A percentile compares a stretch with the other conserved stretches of the same genome.
phyloP scores from a whole-genome alignment of 2,888 invertebrate genomes.

The Lapara coniferarum region DNA sequence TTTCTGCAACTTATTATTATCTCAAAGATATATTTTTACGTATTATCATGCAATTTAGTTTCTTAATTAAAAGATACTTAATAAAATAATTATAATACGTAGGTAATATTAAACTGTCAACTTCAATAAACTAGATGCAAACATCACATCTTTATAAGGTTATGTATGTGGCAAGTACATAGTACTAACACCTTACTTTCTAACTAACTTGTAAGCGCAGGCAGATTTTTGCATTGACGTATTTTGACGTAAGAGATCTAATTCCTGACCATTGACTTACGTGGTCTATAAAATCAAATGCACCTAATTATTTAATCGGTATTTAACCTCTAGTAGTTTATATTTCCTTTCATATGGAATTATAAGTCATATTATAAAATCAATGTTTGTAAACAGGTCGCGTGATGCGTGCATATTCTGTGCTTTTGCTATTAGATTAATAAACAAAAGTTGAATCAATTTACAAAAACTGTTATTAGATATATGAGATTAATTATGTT shows the following conservation, averaged over 20 bases:
- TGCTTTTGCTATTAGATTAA: neutral
- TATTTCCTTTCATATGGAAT: conserved; percentile 15
- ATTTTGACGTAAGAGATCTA: conserved; percentile 1
- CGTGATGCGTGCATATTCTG: neutral
- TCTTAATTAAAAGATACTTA: too few species aligned
- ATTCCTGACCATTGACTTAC: conserved; percentile 4
- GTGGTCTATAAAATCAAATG: conserved; percentile 11
- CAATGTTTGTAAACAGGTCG: neutral
- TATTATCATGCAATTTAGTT: too few species aligned
- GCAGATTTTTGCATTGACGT: conserved; percentile 12
- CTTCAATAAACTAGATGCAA: too few species aligned
- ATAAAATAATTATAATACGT: too few species aligned
- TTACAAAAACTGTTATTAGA: neutral
- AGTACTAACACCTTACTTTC: conserved; percentile 11
- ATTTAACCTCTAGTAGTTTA: conserved; percentile 7
- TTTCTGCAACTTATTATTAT: too few species aligned
- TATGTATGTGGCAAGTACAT: neutral
- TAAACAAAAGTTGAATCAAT: neutral
- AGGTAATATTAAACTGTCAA: too few species aligned
- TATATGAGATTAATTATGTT: too few species aligned
- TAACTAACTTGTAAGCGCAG: conserved; percentile 10
- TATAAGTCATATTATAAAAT: neutral
- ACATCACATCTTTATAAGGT: too few species aligned
- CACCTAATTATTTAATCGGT: conserved; percentile 2
- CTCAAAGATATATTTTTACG: too few species aligned